These are phyloP conservation scores for Hybognathus amarus DNA, from an alignment of 2,797 vertebrate species.

Conservation along the genomic window DNA sequence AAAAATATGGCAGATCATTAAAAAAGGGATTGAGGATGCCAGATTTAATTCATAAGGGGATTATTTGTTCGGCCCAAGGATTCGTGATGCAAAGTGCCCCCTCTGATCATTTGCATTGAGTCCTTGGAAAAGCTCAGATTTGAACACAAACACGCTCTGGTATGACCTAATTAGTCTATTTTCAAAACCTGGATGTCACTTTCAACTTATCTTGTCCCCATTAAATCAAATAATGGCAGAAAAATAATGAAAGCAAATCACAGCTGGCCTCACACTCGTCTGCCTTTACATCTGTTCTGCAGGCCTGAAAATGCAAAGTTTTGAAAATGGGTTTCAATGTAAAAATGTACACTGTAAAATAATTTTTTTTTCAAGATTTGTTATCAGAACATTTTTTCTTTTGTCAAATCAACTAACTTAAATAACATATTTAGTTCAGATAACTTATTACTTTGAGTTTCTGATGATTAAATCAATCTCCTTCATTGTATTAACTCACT, in stretches of 20 bases:
- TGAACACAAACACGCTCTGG: not conserved
- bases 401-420: too few species aligned
- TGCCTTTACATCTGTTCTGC: not conserved
- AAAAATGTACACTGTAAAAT: too few species aligned
- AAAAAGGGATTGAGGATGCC: constrained; percentile 49
- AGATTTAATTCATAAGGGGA: constrained; percentile 50
- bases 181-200: constrained; percentile 25
- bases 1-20: constrained; percentile 52
- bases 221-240: constrained; percentile 13
- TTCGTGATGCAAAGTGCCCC: constrained; percentile 48
- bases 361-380: too few species aligned
- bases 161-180: constrained; percentile 44
- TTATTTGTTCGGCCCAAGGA: constrained; percentile 54
- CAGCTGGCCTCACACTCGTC: not conserved
- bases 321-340: not conserved
- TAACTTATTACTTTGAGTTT: too few species aligned
- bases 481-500: too few species aligned
- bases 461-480: too few species aligned
- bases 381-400: too few species aligned
- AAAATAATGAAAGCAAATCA: not conserved
- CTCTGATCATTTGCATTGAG: constrained; percentile 54
- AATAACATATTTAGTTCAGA: too few species aligned
- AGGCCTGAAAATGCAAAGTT: not conserved
- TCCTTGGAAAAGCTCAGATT: constrained; percentile 52
- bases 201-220: constrained; percentile 21